Percentiles rank a stretch among this genome's conserved stretches.
Evolutionary conservation across 2,113 vertebrate genomes (phyloP).

Genomic region (Gadus chalcogrammus): DNA sequence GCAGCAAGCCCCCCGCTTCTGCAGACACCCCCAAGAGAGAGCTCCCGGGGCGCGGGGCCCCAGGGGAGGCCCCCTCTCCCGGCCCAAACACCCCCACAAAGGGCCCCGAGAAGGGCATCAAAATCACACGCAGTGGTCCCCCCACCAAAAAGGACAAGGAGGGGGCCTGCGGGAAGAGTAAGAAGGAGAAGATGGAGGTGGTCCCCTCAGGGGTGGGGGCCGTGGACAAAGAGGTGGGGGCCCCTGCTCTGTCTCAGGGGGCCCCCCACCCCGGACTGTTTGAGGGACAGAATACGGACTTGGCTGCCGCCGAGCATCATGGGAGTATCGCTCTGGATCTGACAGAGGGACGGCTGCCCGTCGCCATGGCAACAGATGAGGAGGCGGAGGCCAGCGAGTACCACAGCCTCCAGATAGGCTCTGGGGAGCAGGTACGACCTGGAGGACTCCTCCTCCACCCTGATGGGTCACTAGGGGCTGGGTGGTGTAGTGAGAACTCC

Average conservation of each 20-base stretch:
- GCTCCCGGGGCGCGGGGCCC: conserved; percentile 56
- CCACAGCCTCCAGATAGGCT: too few species aligned
- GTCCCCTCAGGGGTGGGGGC: conserved; percentile 49
- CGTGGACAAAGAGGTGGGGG: conserved; percentile 79
- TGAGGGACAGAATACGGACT: conserved; percentile 80
- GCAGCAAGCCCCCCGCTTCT: conserved; percentile 76
- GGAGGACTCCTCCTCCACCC: too few species aligned
- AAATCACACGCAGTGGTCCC: conserved; percentile 79
- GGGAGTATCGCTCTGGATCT: conserved; percentile 85
- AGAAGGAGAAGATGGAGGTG: conserved; percentile 90
- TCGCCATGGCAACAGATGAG: conserved; percentile 86
- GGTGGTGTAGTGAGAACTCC: too few species aligned
- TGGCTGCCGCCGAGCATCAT: conserved; percentile 77
- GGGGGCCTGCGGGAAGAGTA: conserved; percentile 81
- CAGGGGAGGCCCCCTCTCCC: conserved; percentile 63
- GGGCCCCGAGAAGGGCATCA: conserved; percentile 83
- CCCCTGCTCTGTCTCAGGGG: conserved; percentile 4
- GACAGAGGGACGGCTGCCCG: conserved; percentile 76
- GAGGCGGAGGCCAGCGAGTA: conserved; percentile 77
- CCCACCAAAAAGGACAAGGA: conserved; percentile 93
- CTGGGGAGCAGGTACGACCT: too few species aligned
- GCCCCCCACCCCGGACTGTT: conserved; percentile 69
- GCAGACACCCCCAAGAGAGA: conserved; percentile 88
- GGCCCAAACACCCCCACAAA: conserved; percentile 67
- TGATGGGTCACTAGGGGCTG: too few species aligned